Conservation (phyloP, 1,140 invertebrate species). For the Cherax quadricarinatus region DNA sequence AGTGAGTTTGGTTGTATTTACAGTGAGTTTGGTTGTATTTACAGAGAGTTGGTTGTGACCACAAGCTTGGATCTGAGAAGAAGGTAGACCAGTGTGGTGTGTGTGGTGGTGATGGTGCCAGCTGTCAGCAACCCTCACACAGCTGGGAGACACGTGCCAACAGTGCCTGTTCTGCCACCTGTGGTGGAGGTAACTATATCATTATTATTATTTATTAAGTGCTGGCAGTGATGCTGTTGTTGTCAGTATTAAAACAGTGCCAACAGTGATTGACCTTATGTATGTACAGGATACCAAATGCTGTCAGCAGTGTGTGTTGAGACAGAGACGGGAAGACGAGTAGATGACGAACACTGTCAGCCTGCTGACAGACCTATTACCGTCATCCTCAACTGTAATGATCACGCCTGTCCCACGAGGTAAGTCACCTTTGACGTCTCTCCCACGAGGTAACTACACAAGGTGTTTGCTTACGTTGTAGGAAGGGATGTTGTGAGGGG, state of each 20-base stretch:
- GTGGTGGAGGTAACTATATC: slow-evolving; percentile 87
- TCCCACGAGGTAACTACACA: not conserved
- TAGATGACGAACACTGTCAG: slow-evolving; percentile 66
- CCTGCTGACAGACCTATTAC: slow-evolving; percentile 81
- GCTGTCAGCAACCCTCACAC: slow-evolving; percentile 86
- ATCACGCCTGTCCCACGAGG: slow-evolving; percentile 90
- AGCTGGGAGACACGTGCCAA: slow-evolving; percentile 89
- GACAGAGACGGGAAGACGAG: slow-evolving; percentile 30
- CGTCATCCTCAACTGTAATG: slow-evolving; percentile 88
- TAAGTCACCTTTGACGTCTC: slow-evolving; percentile 78
- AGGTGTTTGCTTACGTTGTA: not conserved
- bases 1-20: too few relatives aligned
- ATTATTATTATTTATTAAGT: too few relatives aligned
- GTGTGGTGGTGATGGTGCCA: slow-evolving; percentile 91
- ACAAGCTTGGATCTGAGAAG: slow-evolving; percentile 88
- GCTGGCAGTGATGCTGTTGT: not conserved
- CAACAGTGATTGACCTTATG: not conserved
- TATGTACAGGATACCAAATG: slow-evolving; percentile 73
- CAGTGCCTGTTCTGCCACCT: slow-evolving; percentile 89
- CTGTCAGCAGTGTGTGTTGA: slow-evolving; percentile 68
- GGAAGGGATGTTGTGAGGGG: not conserved
- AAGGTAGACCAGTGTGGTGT: slow-evolving; percentile 92
- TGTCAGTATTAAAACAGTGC: not conserved
- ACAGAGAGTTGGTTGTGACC: slow-evolving; percentile 93
- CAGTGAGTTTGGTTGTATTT: slow-evolving; percentile 69